phyloP scores from a whole-genome alignment of 1,140 invertebrate genomes.

The Dendrolimus kikuchii region DNA sequence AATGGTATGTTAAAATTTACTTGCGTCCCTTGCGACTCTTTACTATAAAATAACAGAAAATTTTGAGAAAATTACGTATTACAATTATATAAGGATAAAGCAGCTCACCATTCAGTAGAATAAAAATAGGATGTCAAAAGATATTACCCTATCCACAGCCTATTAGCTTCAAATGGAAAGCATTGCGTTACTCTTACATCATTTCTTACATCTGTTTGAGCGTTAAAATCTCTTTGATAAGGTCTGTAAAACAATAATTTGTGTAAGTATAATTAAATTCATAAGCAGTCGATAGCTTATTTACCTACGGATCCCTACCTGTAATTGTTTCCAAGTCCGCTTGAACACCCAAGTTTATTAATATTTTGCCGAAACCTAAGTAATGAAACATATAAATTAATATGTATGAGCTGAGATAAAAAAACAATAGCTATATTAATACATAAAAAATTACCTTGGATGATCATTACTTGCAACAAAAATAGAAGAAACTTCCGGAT shows the following conservation, averaged over 20 bases:
- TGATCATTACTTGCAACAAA: background rate
- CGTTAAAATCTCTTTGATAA: slow-evolving; percentile 18
- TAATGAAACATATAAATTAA: too few species aligned
- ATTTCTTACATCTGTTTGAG: slow-evolving; percentile 18
- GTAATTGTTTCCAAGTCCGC: background rate
- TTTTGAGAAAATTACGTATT: background rate
- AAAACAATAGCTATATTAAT: too few species aligned
- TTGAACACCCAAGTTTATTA: too few species aligned
- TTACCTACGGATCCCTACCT: background rate
- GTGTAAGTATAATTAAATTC: background rate
- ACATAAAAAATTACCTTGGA: background rate
- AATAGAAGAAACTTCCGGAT: too few species aligned
- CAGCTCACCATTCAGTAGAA: too few species aligned
- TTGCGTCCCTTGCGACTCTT: slow-evolving; percentile 36
- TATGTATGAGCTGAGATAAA: too few species aligned
- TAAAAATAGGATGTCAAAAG: too few species aligned
- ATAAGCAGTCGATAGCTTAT: too few species aligned
- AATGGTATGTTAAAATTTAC: slow-evolving; percentile 25
- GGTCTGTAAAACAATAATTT: background rate
- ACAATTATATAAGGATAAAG: background rate
- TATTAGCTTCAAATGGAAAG: background rate
- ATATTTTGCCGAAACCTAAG: too few species aligned
- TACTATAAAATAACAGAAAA: slow-evolving; percentile 17
- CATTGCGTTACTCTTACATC: background rate
- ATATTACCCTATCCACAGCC: background rate